Conservation (phyloP, 2,113 vertebrate genomes). For the Corvus hawaiiensis region DNA sequence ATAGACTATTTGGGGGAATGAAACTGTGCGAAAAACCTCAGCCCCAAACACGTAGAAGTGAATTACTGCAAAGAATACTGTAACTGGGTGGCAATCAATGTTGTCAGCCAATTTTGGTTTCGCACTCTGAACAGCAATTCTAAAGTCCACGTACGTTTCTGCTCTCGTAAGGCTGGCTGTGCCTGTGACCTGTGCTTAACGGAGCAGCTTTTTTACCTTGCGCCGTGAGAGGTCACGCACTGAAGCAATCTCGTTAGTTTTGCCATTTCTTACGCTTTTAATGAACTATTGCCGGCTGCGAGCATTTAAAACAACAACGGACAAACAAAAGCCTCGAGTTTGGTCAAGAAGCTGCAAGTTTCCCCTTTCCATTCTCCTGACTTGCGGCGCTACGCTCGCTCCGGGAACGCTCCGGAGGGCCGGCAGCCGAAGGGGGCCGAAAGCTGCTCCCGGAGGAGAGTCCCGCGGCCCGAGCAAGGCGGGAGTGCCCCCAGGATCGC, state of each 20-base stretch:
- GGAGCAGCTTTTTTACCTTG: not conserved
- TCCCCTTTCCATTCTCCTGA: not conserved
- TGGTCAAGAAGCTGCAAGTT: accelerated
- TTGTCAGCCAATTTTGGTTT: too few species aligned
- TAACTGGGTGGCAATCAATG: not conserved
- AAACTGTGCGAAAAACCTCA: not conserved
- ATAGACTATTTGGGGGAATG: not conserved
- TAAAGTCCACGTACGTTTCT: accelerated
- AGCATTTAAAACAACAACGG: not conserved
- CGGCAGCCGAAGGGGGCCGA: too few species aligned
- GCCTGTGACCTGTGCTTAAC: accelerated
- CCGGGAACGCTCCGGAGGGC: too few species aligned
- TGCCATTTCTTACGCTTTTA: too few species aligned
- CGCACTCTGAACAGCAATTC: not conserved
- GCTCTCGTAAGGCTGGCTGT: accelerated
- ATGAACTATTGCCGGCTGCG: accelerated
- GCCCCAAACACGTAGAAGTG: not conserved
- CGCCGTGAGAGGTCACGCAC: accelerated
- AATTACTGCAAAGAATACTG: accelerated
- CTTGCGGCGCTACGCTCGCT: not conserved
- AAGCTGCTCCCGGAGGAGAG: accelerated
- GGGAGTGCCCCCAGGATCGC: accelerated
- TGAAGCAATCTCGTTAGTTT: accelerated
- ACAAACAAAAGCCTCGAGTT: accelerated
- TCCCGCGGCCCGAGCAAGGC: accelerated